Base-by-base conservation (phyloP, 2,888 invertebrate genomes). In the Platycheirus rosarum region DNA sequence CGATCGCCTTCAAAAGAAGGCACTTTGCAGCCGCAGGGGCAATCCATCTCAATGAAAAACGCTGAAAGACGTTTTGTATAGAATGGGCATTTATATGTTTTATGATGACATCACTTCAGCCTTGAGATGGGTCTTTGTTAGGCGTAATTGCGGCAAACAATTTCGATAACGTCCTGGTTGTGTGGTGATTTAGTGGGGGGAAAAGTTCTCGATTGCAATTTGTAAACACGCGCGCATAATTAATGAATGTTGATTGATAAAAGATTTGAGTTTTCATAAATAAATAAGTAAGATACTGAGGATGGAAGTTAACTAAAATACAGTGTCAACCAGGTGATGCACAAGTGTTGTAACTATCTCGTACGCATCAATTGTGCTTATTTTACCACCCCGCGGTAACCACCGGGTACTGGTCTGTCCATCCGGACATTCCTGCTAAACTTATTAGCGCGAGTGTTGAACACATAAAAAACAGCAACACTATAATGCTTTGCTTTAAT, bases 61-160 rank as follows among this genome's bases (percentile, higher is more conserved):
- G 44, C 57, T 32, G 55, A 49, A 74, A 44, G 63, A 48, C 42
- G 49, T 69, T 63, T 55, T 44, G 29, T 37, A 14, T 48, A 29
- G 48, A 74, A 55, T 69, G 65, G 23, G 75, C 26, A 60, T 53
- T n/a, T 60, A 70, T 80, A 71, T 65, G 53, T 70, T 76, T 80
- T 80, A 80, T 70, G 70, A 80, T 70, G 76, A 80, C 76, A 70
- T 80, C 70, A 46, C 63, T 49, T 63, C 48, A 32, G 40, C 53
- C 35, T 29, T 49, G 32, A 74, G 74, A 51, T 49, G 65, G 44
- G 60, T 46, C n/a, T 35, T 60, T 14, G 68, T 74, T 37, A 62
- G 57, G 13, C 42, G 42, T 66, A 70, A 76, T 60, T 80, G 76
- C 66, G 75, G 18, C 26, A 48, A n/a, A 57, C 57, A 69, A 60